phyloP scores from a whole-genome alignment of 64 coral and sea anemone genomes.

The Actinia equina region DNA sequence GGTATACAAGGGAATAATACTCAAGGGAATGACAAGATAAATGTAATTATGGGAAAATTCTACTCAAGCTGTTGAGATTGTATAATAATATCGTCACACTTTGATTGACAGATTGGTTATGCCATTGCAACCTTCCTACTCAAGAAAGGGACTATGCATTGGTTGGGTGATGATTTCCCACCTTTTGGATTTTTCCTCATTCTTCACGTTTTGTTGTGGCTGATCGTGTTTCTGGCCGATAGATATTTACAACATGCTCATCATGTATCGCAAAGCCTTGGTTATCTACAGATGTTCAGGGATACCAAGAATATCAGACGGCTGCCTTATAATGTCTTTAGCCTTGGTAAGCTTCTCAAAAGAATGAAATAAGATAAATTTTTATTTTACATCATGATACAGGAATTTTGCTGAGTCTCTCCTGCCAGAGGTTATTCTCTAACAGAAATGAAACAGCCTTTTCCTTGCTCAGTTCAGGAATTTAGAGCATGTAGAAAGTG shows the following conservation, averaged over 20 bases:
- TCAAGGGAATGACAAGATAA: background rate
- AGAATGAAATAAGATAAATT: too few species aligned
- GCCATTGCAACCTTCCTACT: slow-evolving; percentile 73
- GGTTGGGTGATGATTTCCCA: slow-evolving; percentile 66
- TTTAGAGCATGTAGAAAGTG: too few species aligned
- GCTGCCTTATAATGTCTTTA: slow-evolving; percentile 58
- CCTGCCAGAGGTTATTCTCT: too few species aligned
- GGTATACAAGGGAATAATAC: background rate
- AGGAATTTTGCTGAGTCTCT: too few species aligned
- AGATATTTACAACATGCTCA: slow-evolving; percentile 64
- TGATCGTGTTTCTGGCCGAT: slow-evolving; percentile 65
- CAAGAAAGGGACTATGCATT: background rate
- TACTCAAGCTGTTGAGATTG: too few species aligned
- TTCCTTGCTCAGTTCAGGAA: too few species aligned
- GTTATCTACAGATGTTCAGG: slow-evolving; percentile 83
- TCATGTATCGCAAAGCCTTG: slow-evolving; percentile 64
- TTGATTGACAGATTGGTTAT: slow-evolving; percentile 58
- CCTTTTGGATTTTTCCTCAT: slow-evolving; percentile 78
- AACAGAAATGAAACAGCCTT: too few species aligned
- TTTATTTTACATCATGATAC: too few species aligned
- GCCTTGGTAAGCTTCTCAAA: slow-evolving; percentile 59
- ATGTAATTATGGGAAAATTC: too few species aligned
- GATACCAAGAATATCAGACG: slow-evolving; percentile 80
- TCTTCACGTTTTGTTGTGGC: slow-evolving; percentile 80
- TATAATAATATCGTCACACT: too few species aligned